These are phyloP conservation scores for Margarornis squamiger DNA, from an alignment of 2,797 vertebrate genomes.

Conservation along the genomic window DNA sequence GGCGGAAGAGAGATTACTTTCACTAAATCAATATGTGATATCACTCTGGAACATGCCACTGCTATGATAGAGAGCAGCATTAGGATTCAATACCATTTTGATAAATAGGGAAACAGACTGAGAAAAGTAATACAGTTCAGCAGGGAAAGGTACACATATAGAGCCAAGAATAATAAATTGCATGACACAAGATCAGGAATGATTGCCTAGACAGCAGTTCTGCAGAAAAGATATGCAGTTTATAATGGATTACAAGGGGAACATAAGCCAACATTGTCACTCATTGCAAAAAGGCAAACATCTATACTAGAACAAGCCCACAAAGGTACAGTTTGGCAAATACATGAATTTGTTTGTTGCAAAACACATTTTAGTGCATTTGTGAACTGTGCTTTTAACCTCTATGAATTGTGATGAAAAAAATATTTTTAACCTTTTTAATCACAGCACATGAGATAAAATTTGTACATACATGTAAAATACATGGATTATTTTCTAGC, in stretches of 20 bases:
- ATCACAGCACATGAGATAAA: not conserved
- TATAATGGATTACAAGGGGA: constrained; percentile 22
- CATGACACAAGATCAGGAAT: constrained; percentile 1
- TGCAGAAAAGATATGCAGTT: not conserved
- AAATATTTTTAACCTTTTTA: not conserved
- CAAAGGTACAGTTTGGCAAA: not conserved
- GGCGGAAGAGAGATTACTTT: not conserved
- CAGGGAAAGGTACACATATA: not conserved
- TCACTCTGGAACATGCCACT: not conserved
- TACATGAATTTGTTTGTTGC: not conserved
- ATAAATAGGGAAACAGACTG: not conserved
- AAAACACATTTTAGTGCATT: not conserved
- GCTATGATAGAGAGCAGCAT: not conserved
- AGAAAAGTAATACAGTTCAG: not conserved
- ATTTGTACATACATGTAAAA: not conserved
- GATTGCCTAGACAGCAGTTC: not conserved
- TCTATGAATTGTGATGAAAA: not conserved
- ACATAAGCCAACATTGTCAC: not conserved
- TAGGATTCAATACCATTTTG: not conserved
- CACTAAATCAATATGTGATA: not conserved
- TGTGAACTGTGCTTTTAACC: not conserved
- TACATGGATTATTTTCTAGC: not conserved
- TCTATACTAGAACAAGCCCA: not conserved
- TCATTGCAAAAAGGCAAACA: not conserved
- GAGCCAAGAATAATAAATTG: constrained; percentile 7